Evolutionary conservation across 2,113 vertebrate species (phyloP).

Genomic region (Dicaeum eximium): DNA sequence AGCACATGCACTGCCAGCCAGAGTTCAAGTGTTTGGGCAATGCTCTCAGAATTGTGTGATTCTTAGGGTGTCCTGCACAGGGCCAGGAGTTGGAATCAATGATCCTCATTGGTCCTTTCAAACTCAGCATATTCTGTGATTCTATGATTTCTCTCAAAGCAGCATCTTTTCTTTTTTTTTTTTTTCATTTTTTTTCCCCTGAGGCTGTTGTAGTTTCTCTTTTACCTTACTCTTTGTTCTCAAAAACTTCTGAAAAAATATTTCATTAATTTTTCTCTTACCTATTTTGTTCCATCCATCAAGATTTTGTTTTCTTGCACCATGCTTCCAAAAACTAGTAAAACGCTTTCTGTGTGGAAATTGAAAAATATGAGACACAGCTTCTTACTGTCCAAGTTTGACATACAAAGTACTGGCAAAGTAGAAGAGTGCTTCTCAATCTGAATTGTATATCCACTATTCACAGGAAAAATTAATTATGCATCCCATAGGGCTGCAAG

Average conservation of each 20-base stretch:
- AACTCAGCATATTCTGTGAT: background rate
- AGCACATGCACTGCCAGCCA: accelerated
- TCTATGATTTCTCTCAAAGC: background rate
- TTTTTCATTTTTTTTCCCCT: background rate
- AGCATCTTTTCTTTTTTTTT: background rate
- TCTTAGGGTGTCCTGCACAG: background rate
- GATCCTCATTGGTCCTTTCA: background rate
- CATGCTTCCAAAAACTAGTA: background rate
- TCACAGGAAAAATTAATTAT: background rate
- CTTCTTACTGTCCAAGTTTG: background rate
- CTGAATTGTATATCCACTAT: background rate
- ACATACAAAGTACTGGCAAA: background rate
- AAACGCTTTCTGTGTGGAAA: background rate
- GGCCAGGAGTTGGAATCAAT: background rate
- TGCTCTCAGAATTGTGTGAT: background rate
- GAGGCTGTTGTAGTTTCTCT: background rate
- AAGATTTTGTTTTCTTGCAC: background rate
- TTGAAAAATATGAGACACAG: background rate
- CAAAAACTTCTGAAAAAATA: background rate
- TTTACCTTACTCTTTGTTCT: background rate
- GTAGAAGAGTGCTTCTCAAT: background rate
- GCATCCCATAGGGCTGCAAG: background rate
- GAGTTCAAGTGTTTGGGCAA: background rate
- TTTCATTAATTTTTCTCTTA: background rate
- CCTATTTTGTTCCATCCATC: background rate